A percentile compares a stretch with the other conserved stretches of the same genome.
phyloP scores from a whole-genome alignment of 2,888 invertebrate species.

The Peribatodes rhomboidaria region DNA sequence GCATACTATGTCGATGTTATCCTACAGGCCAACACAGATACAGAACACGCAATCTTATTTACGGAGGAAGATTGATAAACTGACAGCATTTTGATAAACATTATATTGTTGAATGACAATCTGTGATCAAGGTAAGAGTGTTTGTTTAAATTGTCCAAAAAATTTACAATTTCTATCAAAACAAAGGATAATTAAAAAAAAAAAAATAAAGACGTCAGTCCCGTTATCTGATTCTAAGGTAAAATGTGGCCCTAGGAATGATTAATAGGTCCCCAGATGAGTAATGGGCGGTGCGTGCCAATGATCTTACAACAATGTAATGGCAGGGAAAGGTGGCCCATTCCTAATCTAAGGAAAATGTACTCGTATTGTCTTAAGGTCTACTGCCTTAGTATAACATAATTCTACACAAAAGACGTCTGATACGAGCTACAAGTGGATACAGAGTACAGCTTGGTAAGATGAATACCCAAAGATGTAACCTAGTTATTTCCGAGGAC shows the following conservation, averaged over 20 bases:
- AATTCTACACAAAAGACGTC: conserved; percentile 8
- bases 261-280: conserved; percentile 56
- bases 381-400: conserved; percentile 11
- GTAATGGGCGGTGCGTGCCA: conserved; percentile 51
- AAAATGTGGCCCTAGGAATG: conserved; percentile 41
- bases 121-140: not conserved
- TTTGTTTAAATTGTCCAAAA: not conserved
- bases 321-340: conserved; percentile 23
- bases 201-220: conserved; percentile 22
- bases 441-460: not conserved
- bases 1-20: no score
- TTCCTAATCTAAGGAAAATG: conserved; percentile 31
- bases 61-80: not conserved
- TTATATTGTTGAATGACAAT: not conserved
- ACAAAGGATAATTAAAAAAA: no score
- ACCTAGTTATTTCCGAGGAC: not conserved
- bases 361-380: conserved; percentile 29
- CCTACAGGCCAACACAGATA: no score
- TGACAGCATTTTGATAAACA: not conserved
- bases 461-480: not conserved
- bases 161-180: no score
- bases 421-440: not conserved
- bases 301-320: conserved; percentile 49
- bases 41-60: not conserved
- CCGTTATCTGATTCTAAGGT: conserved; percentile 41